phyloP scores from a whole-genome alignment of 2,797 vertebrate species.

The Poeciliopsis infans region DNA sequence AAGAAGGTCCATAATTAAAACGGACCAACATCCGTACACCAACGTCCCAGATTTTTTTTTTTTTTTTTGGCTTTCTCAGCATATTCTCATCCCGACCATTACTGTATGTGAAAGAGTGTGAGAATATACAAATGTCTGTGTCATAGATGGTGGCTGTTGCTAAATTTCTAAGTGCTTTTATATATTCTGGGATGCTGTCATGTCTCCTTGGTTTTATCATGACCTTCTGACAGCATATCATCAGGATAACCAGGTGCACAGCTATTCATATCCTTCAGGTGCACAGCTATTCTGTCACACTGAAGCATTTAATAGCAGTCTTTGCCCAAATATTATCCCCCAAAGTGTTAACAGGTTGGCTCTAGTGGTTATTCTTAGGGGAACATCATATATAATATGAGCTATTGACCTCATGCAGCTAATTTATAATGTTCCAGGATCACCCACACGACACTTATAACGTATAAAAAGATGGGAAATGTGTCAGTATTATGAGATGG shows the following conservation, averaged over 20 bases:
- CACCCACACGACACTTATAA: neutral
- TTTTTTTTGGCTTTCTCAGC: conserved; percentile 6
- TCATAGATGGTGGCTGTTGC: conserved; percentile 4
- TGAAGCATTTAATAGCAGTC: conserved; percentile 66
- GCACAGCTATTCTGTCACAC: conserved; percentile 63
- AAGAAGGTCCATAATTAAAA: neutral
- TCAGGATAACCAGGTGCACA: conserved; percentile 47
- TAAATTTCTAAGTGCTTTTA: conserved; percentile 13
- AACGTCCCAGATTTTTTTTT: conserved; percentile 13
- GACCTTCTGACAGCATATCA: conserved; percentile 57
- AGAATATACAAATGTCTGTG: neutral
- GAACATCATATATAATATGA: conserved; percentile 10
- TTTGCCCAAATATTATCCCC: conserved; percentile 42
- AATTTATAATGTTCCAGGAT: conserved; percentile 13
- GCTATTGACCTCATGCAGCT: neutral
- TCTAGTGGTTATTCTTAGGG: conserved; percentile 18
- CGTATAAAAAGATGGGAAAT: conserved; percentile 23
- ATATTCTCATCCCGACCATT: conserved; percentile 6
- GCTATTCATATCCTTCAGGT: conserved; percentile 49
- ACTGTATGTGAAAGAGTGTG: conserved; percentile 2
- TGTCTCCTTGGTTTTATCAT: conserved; percentile 72
- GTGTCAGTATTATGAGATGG: conserved; percentile 11
- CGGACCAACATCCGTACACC: no score
- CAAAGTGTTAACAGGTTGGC: conserved; percentile 20
- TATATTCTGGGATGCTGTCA: conserved; percentile 23